Conservation (phyloP, 2,888 invertebrate species). For the Acanthacorydalis orientalis region DNA sequence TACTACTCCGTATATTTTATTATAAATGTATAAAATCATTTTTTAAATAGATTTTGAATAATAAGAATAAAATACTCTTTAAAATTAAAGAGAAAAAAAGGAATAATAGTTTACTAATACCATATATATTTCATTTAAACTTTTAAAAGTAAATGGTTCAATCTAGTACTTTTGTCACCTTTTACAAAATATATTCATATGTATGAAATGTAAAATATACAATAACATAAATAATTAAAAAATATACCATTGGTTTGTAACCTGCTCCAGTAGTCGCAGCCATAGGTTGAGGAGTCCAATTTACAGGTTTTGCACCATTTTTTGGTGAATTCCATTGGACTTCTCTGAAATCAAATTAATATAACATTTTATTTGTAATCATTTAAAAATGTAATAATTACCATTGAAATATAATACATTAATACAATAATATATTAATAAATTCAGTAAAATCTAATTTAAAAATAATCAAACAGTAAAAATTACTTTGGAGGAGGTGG, state of each 20-base stretch:
- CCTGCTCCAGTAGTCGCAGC: constrained; percentile 76
- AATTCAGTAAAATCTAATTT: not conserved
- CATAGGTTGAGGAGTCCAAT: constrained; percentile 80
- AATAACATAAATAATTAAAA: not conserved
- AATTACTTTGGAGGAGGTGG: constrained; percentile 56
- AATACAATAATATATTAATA: too few relatives aligned
- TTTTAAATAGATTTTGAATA: too few relatives aligned
- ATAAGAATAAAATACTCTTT: too few relatives aligned
- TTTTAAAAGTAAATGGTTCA: too few relatives aligned
- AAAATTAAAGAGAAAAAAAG: too few relatives aligned
- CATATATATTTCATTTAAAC: too few relatives aligned
- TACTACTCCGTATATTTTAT: too few relatives aligned
- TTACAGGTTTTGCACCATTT: constrained; percentile 58
- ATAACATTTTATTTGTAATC: not conserved
- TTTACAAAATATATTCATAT: too few relatives aligned
- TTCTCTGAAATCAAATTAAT: constrained; percentile 36
- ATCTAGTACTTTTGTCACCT: too few relatives aligned
- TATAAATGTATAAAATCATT: too few relatives aligned
- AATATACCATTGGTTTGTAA: constrained; percentile 72
- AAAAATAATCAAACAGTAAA: constrained; percentile 2
- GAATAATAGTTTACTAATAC: too few relatives aligned
- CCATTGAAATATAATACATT: constrained; percentile 1
- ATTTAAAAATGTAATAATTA: not conserved
- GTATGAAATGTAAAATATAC: too few relatives aligned
- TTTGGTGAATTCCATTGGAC: constrained; percentile 87